Evolutionary conservation across 1,140 invertebrate species (phyloP), one percentile per base, ranked within the genome.

Genomic region (Lucilia sericata): DNA sequence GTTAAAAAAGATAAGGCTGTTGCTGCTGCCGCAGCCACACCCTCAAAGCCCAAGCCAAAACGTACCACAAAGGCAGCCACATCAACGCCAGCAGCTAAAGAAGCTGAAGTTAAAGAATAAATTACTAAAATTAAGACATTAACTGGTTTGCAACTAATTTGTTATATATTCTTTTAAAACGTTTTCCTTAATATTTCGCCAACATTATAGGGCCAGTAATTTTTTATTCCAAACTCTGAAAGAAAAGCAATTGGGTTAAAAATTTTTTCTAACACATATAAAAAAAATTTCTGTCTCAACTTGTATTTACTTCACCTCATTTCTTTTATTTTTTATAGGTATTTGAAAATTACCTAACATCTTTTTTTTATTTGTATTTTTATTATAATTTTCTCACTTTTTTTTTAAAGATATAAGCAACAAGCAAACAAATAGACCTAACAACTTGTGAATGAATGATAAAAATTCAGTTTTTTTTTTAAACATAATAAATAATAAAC

Each of bases 81-180:
- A 19, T 19, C 30, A 47, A 19, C 70, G n/a, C 8, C 75, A 8
- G 34, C 75, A 47, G 5, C 21, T 25, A 82, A 82, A 36, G 19
- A 25, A n/a, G 47, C 80, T 9, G 49, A 74, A 25, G 80, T 75
- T 25, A 82, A 82, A 74, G 78, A 84, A 51, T 51, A 82, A 82
- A 34, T 14, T 60, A 12, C 55, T 60, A 60, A 1, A 60, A 60
- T 60, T 60, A 60, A 60, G 55, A 60, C 14, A 14, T 60, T 60
- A 7, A n/a, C 7, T 60, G 3, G 55, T 60, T 60, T 60, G 55
- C 55, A n/a, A 3, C 4, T n/a, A n/a, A n/a, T 60, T 60, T n/a
- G 55, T 60, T 60, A 60, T 60, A n/a, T 60, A 60, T 60, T 60
- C n/a, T 60, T n/a, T n/a, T 60, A 60, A n/a, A n/a, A 17, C 13